Conservation (phyloP, 1,140 invertebrate species). For the Caenorhabditis tropicalis region DNA sequence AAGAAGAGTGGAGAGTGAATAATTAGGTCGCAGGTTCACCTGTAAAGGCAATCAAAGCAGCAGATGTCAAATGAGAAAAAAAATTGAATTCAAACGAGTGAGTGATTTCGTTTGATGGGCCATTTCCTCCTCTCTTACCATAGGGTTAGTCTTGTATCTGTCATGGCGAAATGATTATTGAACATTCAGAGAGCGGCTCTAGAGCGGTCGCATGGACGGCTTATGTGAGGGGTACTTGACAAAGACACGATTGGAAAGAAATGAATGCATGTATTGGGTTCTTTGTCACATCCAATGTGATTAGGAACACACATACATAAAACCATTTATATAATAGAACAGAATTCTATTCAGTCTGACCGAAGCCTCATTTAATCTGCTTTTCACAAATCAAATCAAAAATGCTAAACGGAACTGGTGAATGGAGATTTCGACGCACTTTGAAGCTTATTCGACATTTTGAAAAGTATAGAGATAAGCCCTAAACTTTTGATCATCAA, state of each 20-base stretch:
- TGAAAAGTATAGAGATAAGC: too few relatives aligned
- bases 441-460: too few relatives aligned
- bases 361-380: conserved; percentile 1
- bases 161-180: not conserved
- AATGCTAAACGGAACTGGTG: not conserved
- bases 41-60: not conserved
- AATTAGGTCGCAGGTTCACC: not conserved
- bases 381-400: not conserved
- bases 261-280: not conserved
- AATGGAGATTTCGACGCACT: not conserved
- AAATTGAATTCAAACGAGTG: not conserved
- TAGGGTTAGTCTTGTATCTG: not conserved
- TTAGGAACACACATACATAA: conserved; percentile 15
- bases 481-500: too few relatives aligned
- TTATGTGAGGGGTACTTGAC: conserved; percentile 15
- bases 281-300: not conserved
- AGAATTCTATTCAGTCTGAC: not conserved
- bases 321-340: not conserved
- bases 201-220: not conserved
- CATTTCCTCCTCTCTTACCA: not conserved
- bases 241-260: not conserved
- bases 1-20: not conserved
- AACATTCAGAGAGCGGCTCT: not conserved
- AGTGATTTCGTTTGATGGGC: too few relatives aligned
- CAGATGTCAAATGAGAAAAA: not conserved